These are phyloP conservation scores for Heterodera schachtii DNA, from an alignment of 1,140 invertebrate genomes.

Conservation along the genomic window DNA sequence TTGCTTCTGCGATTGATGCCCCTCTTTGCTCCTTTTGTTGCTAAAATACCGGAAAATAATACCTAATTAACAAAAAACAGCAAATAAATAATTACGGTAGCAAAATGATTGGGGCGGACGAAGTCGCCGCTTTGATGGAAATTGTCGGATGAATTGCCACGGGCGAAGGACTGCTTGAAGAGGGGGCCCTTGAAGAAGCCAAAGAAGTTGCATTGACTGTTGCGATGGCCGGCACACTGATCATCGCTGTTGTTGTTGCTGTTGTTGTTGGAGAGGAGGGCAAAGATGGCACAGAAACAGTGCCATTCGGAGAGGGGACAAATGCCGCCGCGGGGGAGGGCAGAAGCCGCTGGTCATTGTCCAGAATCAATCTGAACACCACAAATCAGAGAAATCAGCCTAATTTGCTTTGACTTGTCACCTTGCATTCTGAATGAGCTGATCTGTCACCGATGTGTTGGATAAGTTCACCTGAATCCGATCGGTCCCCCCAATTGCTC, in stretches of 20 bases:
- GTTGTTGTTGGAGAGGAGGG: too few species aligned
- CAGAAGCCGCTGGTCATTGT: not conserved
- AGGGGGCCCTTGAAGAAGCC: not conserved
- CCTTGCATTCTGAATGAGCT: not conserved
- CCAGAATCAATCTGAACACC: not conserved
- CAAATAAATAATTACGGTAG: not conserved
- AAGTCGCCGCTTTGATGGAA: not conserved
- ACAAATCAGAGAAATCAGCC: not conserved
- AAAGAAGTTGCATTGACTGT: not conserved
- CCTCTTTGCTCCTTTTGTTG: not conserved
- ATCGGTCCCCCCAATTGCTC: constrained; percentile 32
- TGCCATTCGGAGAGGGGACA: not conserved
- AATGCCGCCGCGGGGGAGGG: too few species aligned
- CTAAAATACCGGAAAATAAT: not conserved
- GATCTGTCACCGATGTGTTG: constrained; percentile 4
- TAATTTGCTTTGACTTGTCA: not conserved
- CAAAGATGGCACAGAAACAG: not conserved
- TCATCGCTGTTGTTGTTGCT: not conserved
- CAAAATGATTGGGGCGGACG: constrained; percentile 1
- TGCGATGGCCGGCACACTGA: not conserved
- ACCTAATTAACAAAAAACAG: not conserved
- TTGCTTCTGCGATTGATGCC: not conserved
- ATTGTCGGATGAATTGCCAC: not conserved
- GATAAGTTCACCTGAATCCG: constrained; percentile 7
- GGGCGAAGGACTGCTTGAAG: not conserved